These are phyloP conservation scores for Dusona sp. DNA, from an alignment of 2,888 invertebrate genomes.

Conservation along the genomic window DNA sequence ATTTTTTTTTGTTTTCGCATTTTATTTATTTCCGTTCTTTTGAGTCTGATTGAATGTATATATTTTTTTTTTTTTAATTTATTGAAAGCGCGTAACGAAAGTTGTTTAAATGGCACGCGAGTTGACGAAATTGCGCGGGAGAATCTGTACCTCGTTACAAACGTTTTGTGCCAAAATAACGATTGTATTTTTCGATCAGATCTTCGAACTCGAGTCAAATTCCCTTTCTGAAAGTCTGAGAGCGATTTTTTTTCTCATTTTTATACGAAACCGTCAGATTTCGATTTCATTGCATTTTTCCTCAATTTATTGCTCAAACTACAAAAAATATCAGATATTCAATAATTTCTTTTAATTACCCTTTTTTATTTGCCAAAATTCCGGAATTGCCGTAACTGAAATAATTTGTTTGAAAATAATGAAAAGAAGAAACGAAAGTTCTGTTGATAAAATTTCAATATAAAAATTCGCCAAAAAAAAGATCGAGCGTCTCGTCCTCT, in stretches of 20 bases:
- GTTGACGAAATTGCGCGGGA: not conserved
- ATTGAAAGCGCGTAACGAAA: constrained; percentile 1
- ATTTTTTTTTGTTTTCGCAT: not conserved
- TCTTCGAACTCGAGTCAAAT: not conserved
- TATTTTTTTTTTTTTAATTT: not conserved
- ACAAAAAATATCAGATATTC: not conserved
- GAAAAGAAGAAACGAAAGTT: not conserved
- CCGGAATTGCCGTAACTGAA: not conserved
- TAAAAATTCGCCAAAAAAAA: not conserved
- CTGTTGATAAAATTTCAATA: not conserved
- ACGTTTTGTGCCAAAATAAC: not conserved
- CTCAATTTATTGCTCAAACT: not conserved
- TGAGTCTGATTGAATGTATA: not conserved
- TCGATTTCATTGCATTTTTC: not conserved
- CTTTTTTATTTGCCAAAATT: not conserved
- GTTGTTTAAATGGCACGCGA: constrained; percentile 6
- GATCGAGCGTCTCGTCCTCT: not conserved
- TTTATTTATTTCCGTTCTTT: not conserved
- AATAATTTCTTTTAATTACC: not conserved
- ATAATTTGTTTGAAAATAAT: not conserved
- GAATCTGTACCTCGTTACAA: not conserved
- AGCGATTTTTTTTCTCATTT: not conserved
- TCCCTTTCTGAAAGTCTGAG: no score
- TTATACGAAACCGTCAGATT: no score
- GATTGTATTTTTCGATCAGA: not conserved